Conservation (phyloP, 2,113 vertebrate species). For the Geococcyx californianus region DNA sequence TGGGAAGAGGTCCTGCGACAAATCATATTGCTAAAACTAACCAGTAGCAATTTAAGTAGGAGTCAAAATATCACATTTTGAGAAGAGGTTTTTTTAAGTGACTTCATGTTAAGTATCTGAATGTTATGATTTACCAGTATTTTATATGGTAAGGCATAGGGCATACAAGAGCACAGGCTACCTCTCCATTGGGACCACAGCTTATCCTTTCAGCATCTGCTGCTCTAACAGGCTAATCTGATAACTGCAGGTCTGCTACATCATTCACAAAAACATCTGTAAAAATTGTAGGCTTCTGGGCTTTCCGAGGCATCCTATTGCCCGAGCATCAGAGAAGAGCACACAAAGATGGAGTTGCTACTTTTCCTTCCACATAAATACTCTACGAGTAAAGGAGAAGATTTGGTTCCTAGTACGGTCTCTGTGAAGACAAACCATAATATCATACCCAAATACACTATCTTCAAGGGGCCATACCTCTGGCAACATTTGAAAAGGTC, state of each 20-base stretch:
- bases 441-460: not conserved
- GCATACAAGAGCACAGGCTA: not conserved
- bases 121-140: not conserved
- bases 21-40: not conserved
- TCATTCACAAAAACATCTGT: not conserved
- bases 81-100: not conserved
- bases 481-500: not conserved
- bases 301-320: not conserved
- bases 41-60: not conserved
- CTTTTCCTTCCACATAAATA: not conserved
- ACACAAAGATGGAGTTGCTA: not conserved
- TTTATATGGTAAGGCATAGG: not conserved
- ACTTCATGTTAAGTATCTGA: not conserved
- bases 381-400: fast-evolving
- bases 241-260: not conserved
- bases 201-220: not conserved
- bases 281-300: not conserved
- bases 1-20: not conserved
- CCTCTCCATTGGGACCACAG: not conserved
- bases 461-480: not conserved
- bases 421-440: not conserved
- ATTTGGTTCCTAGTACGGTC: not conserved
- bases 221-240: not conserved
- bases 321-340: not conserved
- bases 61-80: not conserved